Percentiles rank a stretch among this genome's conserved stretches.
phyloP scores from a whole-genome alignment of 2,888 invertebrate genomes.

The Micoletzkya japonica region DNA sequence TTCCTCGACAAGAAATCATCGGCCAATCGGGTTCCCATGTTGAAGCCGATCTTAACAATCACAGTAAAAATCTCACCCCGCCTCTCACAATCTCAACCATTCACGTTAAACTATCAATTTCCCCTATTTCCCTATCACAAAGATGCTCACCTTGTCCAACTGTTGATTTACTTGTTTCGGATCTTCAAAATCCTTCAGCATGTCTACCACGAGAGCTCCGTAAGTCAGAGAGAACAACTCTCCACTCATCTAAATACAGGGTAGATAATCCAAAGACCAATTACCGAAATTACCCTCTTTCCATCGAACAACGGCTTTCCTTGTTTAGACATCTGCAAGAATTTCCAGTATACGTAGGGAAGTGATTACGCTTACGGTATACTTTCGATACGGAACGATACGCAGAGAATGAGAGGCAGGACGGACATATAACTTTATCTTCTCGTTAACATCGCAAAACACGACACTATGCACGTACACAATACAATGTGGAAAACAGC shows the following conservation, averaged over 20 bases:
- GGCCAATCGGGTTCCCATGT: slow-evolving; percentile 94
- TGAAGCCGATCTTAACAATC: slow-evolving; percentile 76
- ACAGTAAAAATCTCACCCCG: neutral
- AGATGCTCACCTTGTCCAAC: slow-evolving; percentile 71
- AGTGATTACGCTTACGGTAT: too few relatives aligned
- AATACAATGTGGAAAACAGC: too few relatives aligned
- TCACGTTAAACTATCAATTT: too few relatives aligned
- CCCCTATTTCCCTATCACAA: too few relatives aligned
- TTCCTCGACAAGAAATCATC: slow-evolving; percentile 91
- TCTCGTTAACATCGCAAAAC: too few relatives aligned
- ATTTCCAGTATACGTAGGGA: too few relatives aligned
- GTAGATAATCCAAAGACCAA: neutral
- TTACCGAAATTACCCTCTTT: neutral
- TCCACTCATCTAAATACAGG: slow-evolving; percentile 50
- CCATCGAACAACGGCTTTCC: slow-evolving; percentile 13
- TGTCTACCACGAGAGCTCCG: slow-evolving; percentile 93
- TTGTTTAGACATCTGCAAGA: slow-evolving; percentile 24
- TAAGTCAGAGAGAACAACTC: slow-evolving; percentile 96
- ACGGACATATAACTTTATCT: too few relatives aligned
- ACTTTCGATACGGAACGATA: too few relatives aligned
- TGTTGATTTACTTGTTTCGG: slow-evolving; percentile 97
- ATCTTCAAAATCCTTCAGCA: slow-evolving; percentile 93
- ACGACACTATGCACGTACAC: too few relatives aligned
- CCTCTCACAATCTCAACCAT: neutral
- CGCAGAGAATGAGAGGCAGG: too few relatives aligned